Evolutionary conservation across 2,797 vertebrate species (phyloP).

Genomic region (Numenius phaeopus): DNA sequence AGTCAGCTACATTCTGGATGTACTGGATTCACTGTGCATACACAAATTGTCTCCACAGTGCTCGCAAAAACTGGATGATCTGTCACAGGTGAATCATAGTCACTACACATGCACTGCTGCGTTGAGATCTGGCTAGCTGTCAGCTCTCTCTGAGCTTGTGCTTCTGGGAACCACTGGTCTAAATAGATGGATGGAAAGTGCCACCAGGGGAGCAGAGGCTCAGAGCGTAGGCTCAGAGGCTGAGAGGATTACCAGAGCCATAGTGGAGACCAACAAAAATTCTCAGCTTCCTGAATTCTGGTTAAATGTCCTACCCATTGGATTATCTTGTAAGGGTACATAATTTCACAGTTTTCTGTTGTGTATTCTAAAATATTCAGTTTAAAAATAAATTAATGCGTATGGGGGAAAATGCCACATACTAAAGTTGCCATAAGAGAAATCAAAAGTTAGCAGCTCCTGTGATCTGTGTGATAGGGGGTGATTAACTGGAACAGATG

Average conservation of each 20-base stretch:
- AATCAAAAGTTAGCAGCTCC: background rate
- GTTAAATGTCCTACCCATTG: background rate
- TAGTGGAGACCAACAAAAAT: background rate
- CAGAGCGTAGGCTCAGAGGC: background rate
- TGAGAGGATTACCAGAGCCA: background rate
- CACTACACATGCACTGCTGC: background rate
- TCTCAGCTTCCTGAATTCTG: background rate
- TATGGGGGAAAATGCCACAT: background rate
- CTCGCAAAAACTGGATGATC: background rate
- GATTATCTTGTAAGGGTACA: background rate
- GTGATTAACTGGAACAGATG: background rate
- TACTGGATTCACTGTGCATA: background rate
- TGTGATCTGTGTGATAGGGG: background rate
- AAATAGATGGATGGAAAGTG: slow-evolving; percentile 7
- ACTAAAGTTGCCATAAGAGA: background rate
- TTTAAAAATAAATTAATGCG: background rate
- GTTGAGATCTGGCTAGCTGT: slow-evolving; percentile 9
- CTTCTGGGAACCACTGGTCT: background rate
- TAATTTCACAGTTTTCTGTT: background rate
- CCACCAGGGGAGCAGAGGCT: background rate
- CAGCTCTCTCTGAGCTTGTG: background rate
- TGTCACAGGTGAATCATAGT: slow-evolving; percentile 46
- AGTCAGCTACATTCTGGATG: background rate
- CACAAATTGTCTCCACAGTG: background rate
- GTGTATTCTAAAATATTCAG: background rate